phyloP scores from a whole-genome alignment of 2,888 invertebrate species.

The Endotricha flammealis region DNA sequence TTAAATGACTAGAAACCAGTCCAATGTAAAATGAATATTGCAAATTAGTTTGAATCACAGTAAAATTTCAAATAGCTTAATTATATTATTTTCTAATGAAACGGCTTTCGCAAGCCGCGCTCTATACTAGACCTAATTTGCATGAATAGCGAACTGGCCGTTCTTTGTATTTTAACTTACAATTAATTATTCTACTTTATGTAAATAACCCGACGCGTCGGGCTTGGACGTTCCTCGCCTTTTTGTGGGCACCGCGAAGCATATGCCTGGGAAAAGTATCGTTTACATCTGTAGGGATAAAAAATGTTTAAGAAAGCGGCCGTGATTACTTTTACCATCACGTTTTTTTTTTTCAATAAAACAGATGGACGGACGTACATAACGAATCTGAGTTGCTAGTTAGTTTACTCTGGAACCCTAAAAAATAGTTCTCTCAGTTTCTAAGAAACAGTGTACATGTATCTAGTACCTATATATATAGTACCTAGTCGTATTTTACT shows the following conservation, averaged over 20 bases:
- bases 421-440: too few relatives aligned
- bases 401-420: too few relatives aligned
- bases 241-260: conserved; percentile 40
- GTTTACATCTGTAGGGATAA: conserved; percentile 1
- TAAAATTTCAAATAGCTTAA: not conserved
- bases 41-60: conserved; percentile 2
- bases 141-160: conserved; percentile 60
- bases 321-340: too few relatives aligned
- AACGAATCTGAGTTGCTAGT: too few relatives aligned
- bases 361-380: too few relatives aligned
- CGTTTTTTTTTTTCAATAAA: too few relatives aligned
- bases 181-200: conserved; percentile 75
- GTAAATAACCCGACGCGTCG: conserved; percentile 59
- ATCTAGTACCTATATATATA: too few relatives aligned
- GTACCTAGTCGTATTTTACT: too few relatives aligned
- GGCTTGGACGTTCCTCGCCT: conserved; percentile 39
- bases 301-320: too few relatives aligned
- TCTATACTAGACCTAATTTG: conserved; percentile 59
- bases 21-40: too few relatives aligned
- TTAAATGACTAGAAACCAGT: too few relatives aligned
- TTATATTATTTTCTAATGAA: conserved; percentile 14
- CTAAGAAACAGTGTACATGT: too few relatives aligned
- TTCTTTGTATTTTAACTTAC: conserved; percentile 70
- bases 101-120: conserved; percentile 36
- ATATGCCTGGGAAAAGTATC: conserved; percentile 26